Conservation (phyloP, 2,113 vertebrate genomes). For the Dolichotis patagonum region DNA sequence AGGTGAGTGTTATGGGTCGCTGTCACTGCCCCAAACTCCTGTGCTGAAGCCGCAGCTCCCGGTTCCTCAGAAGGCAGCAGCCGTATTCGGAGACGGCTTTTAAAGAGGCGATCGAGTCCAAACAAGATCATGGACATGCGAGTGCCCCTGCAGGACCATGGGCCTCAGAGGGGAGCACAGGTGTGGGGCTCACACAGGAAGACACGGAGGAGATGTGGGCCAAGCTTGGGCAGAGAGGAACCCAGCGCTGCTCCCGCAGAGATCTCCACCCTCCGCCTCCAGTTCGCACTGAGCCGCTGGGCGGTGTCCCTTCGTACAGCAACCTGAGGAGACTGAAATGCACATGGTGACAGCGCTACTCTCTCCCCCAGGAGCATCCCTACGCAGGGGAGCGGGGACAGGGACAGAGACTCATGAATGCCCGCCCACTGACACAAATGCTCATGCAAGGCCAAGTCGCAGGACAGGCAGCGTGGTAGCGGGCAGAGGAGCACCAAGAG, state of each 20-base stretch:
- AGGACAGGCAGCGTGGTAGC: not conserved
- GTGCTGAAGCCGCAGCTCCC: not conserved
- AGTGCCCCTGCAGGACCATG: not conserved
- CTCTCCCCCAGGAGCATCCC: not conserved
- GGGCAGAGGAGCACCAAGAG: not conserved
- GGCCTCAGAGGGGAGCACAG: not conserved
- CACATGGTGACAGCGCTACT: not conserved
- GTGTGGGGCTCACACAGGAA: not conserved
- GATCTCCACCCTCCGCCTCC: not conserved
- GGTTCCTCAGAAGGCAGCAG: not conserved
- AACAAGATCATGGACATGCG: not conserved
- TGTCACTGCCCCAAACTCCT: not conserved
- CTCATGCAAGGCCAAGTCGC: not conserved
- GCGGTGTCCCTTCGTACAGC: not conserved
- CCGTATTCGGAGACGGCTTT: not conserved
- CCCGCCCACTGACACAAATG: not conserved
- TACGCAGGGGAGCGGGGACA: not conserved
- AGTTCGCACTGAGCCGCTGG: not conserved
- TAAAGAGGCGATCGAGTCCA: not conserved
- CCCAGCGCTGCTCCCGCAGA: not conserved
- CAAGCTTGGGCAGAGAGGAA: not conserved
- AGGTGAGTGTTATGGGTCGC: not conserved
- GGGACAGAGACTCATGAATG: not conserved
- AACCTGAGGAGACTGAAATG: not conserved
- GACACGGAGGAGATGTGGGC: not conserved